Evolutionary conservation across 35 echinoderm and acorn worm species (phyloP).

Genomic region (Anneissia japonica): DNA sequence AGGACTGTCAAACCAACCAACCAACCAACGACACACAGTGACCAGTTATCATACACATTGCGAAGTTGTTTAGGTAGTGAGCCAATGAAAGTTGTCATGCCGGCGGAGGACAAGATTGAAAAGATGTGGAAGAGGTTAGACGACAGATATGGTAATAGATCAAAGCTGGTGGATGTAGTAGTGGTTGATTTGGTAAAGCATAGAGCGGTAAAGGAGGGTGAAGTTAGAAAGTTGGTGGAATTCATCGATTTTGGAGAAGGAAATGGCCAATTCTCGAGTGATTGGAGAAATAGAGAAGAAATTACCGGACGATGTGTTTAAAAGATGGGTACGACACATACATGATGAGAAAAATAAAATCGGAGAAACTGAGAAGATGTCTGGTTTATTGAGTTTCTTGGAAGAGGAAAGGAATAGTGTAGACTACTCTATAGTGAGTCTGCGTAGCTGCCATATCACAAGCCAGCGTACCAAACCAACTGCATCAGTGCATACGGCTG

Average conservation of each 20-base stretch:
- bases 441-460: neutral
- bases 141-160: conserved; percentile 6
- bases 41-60: neutral
- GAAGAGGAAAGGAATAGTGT: neutral
- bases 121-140: neutral
- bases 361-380: neutral
- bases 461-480: conserved; percentile 8
- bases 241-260: conserved; percentile 12
- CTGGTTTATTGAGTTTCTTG: neutral
- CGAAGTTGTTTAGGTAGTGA: neutral
- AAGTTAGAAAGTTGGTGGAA: neutral
- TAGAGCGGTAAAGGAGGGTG: neutral
- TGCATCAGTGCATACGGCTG: neutral
- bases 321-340: conserved; percentile 4
- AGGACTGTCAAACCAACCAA: neutral
- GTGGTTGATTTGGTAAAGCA: neutral
- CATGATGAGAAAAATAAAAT: neutral
- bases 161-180: neutral
- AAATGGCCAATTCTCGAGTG: neutral
- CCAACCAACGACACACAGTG: neutral
- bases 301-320: neutral
- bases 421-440: neutral
- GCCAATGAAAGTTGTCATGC: neutral
- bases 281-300: neutral
- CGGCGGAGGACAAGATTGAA: neutral